Percentiles rank a stretch among this genome's conserved stretches.
Evolutionary conservation across 2,888 invertebrate species (phyloP).

Genomic region (Drosophila trichaetosa): DNA sequence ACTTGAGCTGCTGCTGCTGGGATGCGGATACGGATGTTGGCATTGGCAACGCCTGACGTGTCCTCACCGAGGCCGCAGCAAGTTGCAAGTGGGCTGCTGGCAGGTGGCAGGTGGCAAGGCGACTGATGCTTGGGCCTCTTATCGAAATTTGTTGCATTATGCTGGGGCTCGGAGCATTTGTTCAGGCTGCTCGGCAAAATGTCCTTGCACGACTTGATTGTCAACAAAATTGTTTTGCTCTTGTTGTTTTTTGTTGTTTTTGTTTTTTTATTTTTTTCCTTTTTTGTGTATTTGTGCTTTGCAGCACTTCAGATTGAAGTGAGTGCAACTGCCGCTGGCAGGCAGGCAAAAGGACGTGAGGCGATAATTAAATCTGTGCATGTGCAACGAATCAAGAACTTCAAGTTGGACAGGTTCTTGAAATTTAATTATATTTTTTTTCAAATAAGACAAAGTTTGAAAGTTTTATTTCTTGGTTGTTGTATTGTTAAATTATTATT

Average conservation of each 20-base stretch:
- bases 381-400: conserved; percentile 41
- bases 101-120: conserved; percentile 7
- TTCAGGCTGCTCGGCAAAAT: conserved; percentile 50
- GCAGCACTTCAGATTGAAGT: conserved; percentile 67
- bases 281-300: conserved; percentile 4
- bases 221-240: conserved; percentile 77
- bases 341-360: conserved; percentile 72
- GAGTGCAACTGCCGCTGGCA: conserved; percentile 59
- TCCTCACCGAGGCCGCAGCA: conserved; percentile 63
- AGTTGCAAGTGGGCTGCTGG: conserved; percentile 20
- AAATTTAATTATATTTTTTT: conserved; percentile 47
- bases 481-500: neutral
- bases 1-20: conserved; percentile 50
- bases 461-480: neutral
- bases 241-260: conserved; percentile 22
- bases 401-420: conserved; percentile 31
- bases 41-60: conserved; percentile 55
- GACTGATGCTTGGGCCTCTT: conserved; percentile 49
- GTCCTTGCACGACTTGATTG: conserved; percentile 75
- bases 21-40: conserved; percentile 59
- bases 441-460: conserved; percentile 56
- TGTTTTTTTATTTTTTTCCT: conserved; percentile 4
- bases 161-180: conserved; percentile 35
- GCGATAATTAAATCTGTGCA: conserved; percentile 68
- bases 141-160: conserved; percentile 80